Evolutionary conservation across 1,140 invertebrate species (phyloP).

Genomic region (Archivesica marissinica): DNA sequence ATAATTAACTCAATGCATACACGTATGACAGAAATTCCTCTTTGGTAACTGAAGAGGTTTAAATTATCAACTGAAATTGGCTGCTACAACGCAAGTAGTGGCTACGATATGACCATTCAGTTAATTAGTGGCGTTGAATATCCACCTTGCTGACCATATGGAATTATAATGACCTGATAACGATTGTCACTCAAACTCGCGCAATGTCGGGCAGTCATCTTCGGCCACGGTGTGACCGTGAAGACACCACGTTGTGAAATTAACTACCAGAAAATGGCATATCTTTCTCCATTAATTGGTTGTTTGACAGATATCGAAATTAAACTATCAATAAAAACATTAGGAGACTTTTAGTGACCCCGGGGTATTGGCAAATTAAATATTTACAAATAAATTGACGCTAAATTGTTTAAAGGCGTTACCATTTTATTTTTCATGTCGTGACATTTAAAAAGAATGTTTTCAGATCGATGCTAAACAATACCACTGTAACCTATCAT

Average conservation of each 20-base stretch:
- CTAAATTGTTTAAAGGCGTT: neutral
- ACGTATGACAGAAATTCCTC: no score
- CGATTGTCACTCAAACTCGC: constrained; percentile 46
- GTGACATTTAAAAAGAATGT: no score
- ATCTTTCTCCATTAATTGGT: constrained; percentile 38
- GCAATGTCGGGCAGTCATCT: constrained; percentile 23
- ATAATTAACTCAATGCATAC: no score
- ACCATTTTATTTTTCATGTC: no score
- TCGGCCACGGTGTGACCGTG: constrained; percentile 25
- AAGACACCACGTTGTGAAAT: constrained; percentile 40
- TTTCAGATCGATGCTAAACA: no score
- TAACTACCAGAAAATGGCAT: constrained; percentile 45
- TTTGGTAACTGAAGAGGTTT: no score
- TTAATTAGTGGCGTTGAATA: constrained; percentile 43
- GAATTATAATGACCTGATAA: constrained; percentile 54
- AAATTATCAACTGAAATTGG: constrained; percentile 16
- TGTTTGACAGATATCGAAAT: constrained; percentile 47
- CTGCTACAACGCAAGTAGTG: neutral
- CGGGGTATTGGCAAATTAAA: constrained; percentile 20
- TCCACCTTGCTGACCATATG: constrained; percentile 49
- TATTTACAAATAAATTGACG: constrained; percentile 30
- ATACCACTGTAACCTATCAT: no score
- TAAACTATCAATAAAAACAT: constrained; percentile 48
- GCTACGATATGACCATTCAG: constrained; percentile 42
- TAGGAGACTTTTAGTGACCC: constrained; percentile 35